Conservation (phyloP, 1,140 invertebrate genomes). For the Mizuhopecten yessoensis region DNA sequence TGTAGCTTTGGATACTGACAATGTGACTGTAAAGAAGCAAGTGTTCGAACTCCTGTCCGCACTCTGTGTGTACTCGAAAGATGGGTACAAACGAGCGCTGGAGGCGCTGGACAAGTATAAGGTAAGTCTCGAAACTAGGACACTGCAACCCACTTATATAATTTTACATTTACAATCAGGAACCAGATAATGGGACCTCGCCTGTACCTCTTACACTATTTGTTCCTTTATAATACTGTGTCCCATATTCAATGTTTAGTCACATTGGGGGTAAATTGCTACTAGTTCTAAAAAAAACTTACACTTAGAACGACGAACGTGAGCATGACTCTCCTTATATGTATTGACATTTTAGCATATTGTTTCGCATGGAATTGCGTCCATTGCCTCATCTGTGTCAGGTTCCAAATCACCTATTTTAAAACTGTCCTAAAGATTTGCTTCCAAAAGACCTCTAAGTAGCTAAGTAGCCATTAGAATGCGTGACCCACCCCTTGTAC, state of each 20-base stretch:
- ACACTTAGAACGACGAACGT: no score
- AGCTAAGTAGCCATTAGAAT: not conserved
- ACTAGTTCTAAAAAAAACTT: no score
- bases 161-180: not conserved
- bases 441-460: not conserved
- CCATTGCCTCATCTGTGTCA: not conserved
- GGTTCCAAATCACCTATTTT: no score
- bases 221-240: no score
- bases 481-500: not conserved
- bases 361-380: no score
- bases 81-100: conserved; percentile 83
- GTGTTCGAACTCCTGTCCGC: conserved; percentile 85
- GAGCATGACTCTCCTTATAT: no score
- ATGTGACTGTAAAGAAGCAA: conserved; percentile 84
- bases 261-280: no score
- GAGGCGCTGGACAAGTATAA: conserved; percentile 83
- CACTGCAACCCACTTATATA: not conserved
- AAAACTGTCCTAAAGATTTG: no score
- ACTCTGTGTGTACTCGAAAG: conserved; percentile 84
- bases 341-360: no score
- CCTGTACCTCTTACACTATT: not conserved
- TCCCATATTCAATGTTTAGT: no score
- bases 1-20: conserved; percentile 83
- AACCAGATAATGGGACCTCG: not conserved
- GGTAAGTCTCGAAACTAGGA: conserved; percentile 71